A percentile compares a stretch with the other conserved stretches of the same genome.
These are phyloP conservation scores for Taenioides sp. DNA, from an alignment of 2,797 vertebrate species.

Conservation along the genomic window DNA sequence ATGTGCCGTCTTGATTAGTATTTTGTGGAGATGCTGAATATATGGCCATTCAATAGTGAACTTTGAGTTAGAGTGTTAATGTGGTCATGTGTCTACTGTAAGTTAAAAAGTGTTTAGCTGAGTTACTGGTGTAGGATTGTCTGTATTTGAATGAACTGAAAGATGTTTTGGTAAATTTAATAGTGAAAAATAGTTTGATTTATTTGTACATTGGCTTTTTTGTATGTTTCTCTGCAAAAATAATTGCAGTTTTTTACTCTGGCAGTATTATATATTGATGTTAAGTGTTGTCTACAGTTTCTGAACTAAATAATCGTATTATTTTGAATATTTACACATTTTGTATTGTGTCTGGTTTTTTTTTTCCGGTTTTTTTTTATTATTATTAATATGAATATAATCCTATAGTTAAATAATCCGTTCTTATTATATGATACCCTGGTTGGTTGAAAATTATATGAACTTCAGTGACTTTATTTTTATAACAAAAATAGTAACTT, in stretches of 20 bases:
- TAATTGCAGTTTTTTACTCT: slow-evolving; percentile 38
- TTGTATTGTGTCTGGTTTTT: not conserved
- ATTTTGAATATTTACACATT: slow-evolving; percentile 29
- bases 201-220: slow-evolving; percentile 9
- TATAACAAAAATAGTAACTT: not conserved
- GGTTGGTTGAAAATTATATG: not conserved
- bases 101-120: slow-evolving; percentile 5
- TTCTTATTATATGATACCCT: not conserved
- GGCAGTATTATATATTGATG: slow-evolving; percentile 65
- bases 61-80: slow-evolving; percentile 9
- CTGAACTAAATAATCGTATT: slow-evolving; percentile 35
- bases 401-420: not conserved
- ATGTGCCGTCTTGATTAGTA: slow-evolving; percentile 36
- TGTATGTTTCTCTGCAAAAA: slow-evolving; percentile 33
- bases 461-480: not conserved
- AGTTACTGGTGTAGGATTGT: slow-evolving; percentile 17
- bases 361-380: not conserved
- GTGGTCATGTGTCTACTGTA: not conserved
- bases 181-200: slow-evolving; percentile 2
- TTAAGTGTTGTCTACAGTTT: slow-evolving; percentile 50
- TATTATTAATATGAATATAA: not conserved
- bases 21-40: slow-evolving; percentile 7
- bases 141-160: slow-evolving; percentile 6
- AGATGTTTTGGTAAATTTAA: slow-evolving; percentile 13
- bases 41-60: not conserved